These are phyloP conservation scores for Iguana delicatissima DNA, from an alignment of 2,797 vertebrate species.

Conservation along the genomic window DNA sequence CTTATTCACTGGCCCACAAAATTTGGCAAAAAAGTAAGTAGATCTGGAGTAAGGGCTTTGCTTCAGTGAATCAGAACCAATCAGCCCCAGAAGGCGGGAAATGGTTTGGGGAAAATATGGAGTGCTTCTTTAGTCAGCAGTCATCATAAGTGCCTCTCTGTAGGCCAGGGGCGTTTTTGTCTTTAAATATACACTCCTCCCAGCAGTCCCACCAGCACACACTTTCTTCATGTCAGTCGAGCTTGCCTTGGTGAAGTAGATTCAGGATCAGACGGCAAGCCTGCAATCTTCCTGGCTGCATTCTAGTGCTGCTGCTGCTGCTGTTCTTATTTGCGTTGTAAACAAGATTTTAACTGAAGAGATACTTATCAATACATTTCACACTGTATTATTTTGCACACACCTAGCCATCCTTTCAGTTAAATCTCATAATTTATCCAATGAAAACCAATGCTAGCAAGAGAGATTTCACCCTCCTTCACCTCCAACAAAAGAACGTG, in stretches of 20 bases:
- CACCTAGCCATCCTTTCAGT: constrained; percentile 67
- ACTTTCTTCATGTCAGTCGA: not conserved
- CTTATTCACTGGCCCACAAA: not conserved
- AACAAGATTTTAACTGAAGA: constrained; percentile 69
- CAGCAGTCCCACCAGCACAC: not conserved
- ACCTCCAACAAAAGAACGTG: constrained; percentile 52
- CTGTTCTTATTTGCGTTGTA: constrained; percentile 57
- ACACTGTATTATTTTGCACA: constrained; percentile 70
- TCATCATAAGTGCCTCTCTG: not conserved
- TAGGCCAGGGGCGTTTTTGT: constrained; percentile 5
- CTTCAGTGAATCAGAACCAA: not conserved
- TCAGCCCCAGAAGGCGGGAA: not conserved
- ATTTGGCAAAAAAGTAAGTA: not conserved
- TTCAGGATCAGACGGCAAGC: constrained; percentile 4
- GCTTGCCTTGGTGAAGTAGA: constrained; percentile 6
- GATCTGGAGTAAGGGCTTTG: not conserved
- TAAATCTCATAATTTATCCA: constrained; percentile 71
- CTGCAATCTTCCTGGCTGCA: constrained; percentile 31
- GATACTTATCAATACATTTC: constrained; percentile 67
- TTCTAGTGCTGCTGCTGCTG: constrained; percentile 46
- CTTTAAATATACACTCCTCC: not conserved
- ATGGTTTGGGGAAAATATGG: fast-evolving
- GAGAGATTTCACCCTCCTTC: constrained; percentile 28
- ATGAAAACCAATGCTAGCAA: constrained; percentile 64
- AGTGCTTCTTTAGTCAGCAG: constrained; percentile 12